These are phyloP conservation scores for Phenganax stokvisi DNA, from an alignment of 92 coral and sea anemone genomes.

Conservation along the genomic window DNA sequence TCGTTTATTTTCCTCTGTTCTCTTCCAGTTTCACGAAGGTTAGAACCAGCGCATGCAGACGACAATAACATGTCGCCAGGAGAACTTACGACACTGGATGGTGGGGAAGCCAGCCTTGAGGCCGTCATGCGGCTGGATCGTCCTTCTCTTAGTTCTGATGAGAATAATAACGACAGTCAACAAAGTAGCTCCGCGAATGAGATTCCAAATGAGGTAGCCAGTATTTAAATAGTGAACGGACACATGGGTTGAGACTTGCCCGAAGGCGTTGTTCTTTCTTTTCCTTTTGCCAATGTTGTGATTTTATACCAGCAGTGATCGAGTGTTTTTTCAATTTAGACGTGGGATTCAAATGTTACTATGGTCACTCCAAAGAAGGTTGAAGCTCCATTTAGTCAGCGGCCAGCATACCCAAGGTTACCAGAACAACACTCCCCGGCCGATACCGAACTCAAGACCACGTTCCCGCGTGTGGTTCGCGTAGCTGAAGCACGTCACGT, in stretches of 20 bases:
- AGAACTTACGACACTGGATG: background rate
- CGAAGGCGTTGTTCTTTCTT: no score
- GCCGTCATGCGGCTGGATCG: background rate
- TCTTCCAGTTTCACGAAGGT: background rate
- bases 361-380: constrained; percentile 29
- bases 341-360: background rate
- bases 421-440: background rate
- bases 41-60: background rate
- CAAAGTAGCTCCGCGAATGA: constrained; percentile 12
- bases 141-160: constrained; percentile 32
- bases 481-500: constrained; percentile 29
- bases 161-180: constrained; percentile 34
- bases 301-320: background rate
- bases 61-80: background rate
- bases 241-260: no score
- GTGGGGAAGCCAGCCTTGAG: background rate
- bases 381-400: background rate
- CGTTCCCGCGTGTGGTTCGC: constrained; percentile 26
- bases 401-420: background rate
- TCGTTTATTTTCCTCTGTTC: background rate
- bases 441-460: background rate
- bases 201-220: constrained; percentile 23
- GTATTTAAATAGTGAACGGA: background rate
- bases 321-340: constrained; percentile 11
- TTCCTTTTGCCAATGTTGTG: no score